These are phyloP conservation scores for Oncorhynchus tshawytscha DNA, from an alignment of 2,113 vertebrate species.

Conservation along the genomic window DNA sequence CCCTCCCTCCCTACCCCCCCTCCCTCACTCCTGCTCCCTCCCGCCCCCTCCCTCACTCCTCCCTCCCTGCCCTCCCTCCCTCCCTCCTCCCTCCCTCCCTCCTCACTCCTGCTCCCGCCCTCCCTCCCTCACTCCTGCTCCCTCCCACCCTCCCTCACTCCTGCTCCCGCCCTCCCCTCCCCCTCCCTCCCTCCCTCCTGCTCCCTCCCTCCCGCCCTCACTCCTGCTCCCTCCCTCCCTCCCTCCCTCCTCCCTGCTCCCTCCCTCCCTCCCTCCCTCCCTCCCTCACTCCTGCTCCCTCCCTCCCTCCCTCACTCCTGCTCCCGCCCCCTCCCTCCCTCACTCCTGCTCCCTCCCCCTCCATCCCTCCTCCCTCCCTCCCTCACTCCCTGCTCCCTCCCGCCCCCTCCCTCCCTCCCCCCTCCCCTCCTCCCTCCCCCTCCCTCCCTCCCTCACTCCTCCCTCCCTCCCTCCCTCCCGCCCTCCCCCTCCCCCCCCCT, in stretches of 20 bases:
- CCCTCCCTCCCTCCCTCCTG: conserved; percentile 21
- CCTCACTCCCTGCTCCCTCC: no score
- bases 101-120: not conserved
- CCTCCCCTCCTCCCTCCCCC: no score
- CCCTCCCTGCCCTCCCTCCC: not conserved
- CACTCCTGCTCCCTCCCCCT: no score
- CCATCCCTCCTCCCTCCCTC: no score
- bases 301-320: conserved; percentile 6
- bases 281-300: not conserved
- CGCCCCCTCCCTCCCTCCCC: not conserved
- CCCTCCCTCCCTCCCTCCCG: conserved; percentile 7
- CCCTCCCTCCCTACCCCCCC: not conserved
- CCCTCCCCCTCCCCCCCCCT: conserved; percentile 7
- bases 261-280: not conserved
- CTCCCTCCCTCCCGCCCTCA: not conserved
- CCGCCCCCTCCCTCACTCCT: not conserved
- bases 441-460: not conserved
- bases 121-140: no score
- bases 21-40: rapidly evolving
- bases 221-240: no score
- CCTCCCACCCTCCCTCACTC: not conserved
- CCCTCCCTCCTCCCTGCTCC: conserved; percentile 14
- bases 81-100: not conserved
- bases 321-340: not conserved
- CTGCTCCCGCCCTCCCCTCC: not conserved